Evolutionary conservation across 2,888 invertebrate genomes (phyloP).

Genomic region (Diloba caeruleocephala): DNA sequence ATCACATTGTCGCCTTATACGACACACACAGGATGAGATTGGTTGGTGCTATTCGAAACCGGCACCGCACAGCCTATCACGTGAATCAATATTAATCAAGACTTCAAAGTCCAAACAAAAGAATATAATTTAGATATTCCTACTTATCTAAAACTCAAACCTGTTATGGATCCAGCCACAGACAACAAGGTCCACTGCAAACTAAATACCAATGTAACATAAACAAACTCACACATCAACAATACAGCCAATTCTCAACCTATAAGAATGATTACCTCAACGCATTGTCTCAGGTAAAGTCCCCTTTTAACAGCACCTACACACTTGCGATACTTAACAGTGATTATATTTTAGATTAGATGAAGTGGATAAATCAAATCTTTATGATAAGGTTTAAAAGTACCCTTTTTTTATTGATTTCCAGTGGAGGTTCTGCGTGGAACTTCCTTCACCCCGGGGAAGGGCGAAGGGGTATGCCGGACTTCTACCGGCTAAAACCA

Average conservation of each 20-base stretch:
- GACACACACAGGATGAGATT: too few relatives aligned
- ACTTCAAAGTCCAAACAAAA: too few relatives aligned
- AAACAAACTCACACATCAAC: background rate
- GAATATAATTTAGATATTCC: too few relatives aligned
- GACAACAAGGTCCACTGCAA: background rate
- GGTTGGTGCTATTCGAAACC: too few relatives aligned
- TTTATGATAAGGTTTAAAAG: slow-evolving; percentile 2
- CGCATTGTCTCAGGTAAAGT: slow-evolving; percentile 42
- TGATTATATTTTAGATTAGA: slow-evolving; percentile 3
- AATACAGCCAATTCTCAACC: slow-evolving; percentile 53
- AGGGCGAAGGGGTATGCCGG: too few relatives aligned
- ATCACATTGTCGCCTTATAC: too few relatives aligned
- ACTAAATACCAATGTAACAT: slow-evolving; percentile 7
- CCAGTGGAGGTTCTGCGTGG: too few relatives aligned
- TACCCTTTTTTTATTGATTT: background rate
- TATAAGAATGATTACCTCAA: slow-evolving; percentile 56
- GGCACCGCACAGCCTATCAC: too few relatives aligned
- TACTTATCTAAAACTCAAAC: background rate
- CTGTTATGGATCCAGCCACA: background rate
- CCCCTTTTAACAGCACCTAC: slow-evolving; percentile 13
- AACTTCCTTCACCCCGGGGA: too few relatives aligned
- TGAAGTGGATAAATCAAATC: background rate
- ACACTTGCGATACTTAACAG: slow-evolving; percentile 8
- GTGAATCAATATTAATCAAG: too few relatives aligned
- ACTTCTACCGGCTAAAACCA: too few relatives aligned